These are phyloP conservation scores for Charanyca ferruginea DNA, from an alignment of 2,888 invertebrate species.

Conservation along the genomic window DNA sequence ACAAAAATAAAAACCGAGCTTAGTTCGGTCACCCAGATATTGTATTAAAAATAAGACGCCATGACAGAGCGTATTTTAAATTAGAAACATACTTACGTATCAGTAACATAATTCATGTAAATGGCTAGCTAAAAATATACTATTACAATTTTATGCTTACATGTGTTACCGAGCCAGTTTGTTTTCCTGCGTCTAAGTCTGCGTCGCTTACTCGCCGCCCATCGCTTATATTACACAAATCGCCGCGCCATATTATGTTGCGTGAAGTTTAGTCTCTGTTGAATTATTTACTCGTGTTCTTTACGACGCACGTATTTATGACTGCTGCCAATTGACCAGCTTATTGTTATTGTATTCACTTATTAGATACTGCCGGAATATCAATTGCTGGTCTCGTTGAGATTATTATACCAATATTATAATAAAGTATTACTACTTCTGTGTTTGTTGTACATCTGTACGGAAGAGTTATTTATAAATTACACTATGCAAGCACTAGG, in stretches of 20 bases:
- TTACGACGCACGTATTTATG: slow-evolving; percentile 46
- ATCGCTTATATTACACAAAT: not conserved
- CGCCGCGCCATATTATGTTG: not conserved
- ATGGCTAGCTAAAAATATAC: too few relatives aligned
- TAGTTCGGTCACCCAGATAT: too few relatives aligned
- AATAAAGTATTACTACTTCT: slow-evolving; percentile 21
- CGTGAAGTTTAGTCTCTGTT: slow-evolving; percentile 25
- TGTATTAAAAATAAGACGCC: too few relatives aligned
- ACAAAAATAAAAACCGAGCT: too few relatives aligned
- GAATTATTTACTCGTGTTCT: slow-evolving; percentile 8
- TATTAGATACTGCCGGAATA: slow-evolving; percentile 42
- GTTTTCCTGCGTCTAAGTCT: too few relatives aligned
- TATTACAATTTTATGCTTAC: too few relatives aligned
- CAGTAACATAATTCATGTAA: too few relatives aligned
- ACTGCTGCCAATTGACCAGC: slow-evolving; percentile 47
- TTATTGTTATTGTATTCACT: slow-evolving; percentile 37
- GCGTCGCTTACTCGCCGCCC: too few relatives aligned
- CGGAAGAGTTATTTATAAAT: not conserved
- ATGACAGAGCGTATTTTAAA: too few relatives aligned
- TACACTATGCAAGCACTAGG: not conserved
- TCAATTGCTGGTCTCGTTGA: slow-evolving; percentile 26
- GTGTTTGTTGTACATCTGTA: slow-evolving; percentile 19
- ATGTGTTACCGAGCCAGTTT: too few relatives aligned
- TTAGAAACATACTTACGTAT: too few relatives aligned
- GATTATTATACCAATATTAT: slow-evolving; percentile 24